phyloP scores from a whole-genome alignment of 2,797 vertebrate species.

The Apogon talboti region DNA sequence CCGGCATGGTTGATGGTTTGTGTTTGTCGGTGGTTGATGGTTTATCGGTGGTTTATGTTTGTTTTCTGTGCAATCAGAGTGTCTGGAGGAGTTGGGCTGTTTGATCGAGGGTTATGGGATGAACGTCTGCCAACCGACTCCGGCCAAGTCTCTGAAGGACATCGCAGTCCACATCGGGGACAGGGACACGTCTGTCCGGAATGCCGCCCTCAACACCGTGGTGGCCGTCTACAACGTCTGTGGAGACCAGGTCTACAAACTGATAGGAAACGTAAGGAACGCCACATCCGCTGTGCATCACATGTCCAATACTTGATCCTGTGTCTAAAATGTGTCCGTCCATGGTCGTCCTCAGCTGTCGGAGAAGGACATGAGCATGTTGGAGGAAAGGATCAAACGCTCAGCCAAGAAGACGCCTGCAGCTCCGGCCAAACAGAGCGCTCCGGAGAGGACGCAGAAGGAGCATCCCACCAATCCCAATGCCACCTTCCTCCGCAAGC shows the following conservation, averaged over 20 bases:
- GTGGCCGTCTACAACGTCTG: constrained; percentile 95
- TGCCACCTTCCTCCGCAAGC: constrained; percentile 88
- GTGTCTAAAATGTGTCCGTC: background rate
- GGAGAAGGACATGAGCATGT: constrained; percentile 99
- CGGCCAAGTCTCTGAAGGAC: constrained; percentile 95
- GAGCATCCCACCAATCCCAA: constrained; percentile 84
- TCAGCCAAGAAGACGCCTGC: constrained; percentile 92
- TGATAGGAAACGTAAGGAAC: constrained; percentile 94
- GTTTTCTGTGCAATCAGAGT: constrained; percentile 71
- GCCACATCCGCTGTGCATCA: background rate
- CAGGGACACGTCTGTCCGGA: constrained; percentile 94
- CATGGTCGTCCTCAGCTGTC: constrained; percentile 85
- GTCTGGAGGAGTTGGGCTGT: constrained; percentile 84
- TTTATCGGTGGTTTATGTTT: background rate
- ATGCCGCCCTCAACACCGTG: constrained; percentile 96
- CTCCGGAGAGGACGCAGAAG: constrained; percentile 85
- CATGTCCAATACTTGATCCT: background rate
- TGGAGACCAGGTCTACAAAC: constrained; percentile 97
- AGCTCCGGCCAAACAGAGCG: constrained; percentile 84
- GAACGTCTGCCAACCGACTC: constrained; percentile 96
- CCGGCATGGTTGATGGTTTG: too few relatives aligned
- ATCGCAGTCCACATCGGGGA: constrained; percentile 96
- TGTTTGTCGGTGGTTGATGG: too few relatives aligned
- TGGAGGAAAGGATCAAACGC: constrained; percentile 96
- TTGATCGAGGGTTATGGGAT: constrained; percentile 85